Conservation (phyloP, 2,888 invertebrate genomes). For the Anagyrus pseudococci region DNA sequence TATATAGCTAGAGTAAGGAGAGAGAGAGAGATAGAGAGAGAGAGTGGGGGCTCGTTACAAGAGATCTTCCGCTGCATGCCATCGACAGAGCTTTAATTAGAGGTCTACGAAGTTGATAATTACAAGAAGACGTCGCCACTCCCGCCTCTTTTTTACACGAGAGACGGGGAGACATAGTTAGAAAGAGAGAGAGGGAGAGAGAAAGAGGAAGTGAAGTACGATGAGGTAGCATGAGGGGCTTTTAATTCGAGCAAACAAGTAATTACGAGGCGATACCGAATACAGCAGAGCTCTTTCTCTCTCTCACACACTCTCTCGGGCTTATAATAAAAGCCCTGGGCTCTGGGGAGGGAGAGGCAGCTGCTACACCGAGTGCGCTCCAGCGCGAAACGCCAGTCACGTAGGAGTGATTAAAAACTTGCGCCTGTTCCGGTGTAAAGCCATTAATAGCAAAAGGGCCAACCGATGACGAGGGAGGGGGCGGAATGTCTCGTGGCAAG, state of each 20-base stretch:
- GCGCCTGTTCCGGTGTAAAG: conserved; percentile 13
- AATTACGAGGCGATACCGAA: conserved; percentile 27
- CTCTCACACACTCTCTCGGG: no score
- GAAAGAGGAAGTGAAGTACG: neutral
- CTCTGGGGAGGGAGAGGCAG: no score
- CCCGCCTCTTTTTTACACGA: neutral
- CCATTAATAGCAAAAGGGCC: conserved; percentile 18
- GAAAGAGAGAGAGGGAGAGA: no score
- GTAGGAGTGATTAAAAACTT: conserved; percentile 37
- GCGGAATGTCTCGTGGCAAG: neutral
- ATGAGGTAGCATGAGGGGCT: conserved; percentile 3
- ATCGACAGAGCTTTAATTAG: conserved; percentile 36
- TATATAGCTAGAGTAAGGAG: conserved; percentile 9
- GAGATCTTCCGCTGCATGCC: conserved; percentile 15
- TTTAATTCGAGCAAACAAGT: conserved; percentile 37
- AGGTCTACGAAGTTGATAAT: conserved; percentile 36
- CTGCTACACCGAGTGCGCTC: no score
- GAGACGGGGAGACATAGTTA: no score
- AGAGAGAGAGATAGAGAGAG: neutral
- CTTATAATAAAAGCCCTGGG: conserved; percentile 25
- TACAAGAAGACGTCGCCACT: conserved; percentile 22
- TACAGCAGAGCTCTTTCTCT: no score
- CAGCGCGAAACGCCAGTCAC: conserved; percentile 34
- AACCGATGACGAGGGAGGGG: neutral
- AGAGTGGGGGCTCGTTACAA: conserved; percentile 24